Evolutionary conservation across 1,140 invertebrate species (phyloP), one percentile per base, ranked within the genome.

Genomic region (Drosophila miranda): DNA sequence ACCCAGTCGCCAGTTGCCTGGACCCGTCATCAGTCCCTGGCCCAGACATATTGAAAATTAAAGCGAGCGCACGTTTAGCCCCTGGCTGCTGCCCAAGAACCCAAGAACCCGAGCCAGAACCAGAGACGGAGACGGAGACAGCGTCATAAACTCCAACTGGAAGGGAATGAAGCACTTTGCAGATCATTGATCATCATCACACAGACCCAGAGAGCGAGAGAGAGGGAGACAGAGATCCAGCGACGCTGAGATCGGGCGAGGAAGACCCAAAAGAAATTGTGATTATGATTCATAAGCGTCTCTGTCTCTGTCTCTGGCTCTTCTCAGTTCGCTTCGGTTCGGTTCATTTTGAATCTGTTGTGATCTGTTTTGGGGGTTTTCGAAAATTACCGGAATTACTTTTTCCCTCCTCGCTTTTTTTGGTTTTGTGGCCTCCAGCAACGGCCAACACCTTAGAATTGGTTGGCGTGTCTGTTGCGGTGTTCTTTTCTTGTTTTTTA

Each of bases 101-200:
- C 30, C 41, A n/a, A n/a, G 38, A 61, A 34, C 6, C 30, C 26
- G 44, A 61, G 0, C 30, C 30, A 38, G 34, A 38, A 38, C 34
- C 34, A 38, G 34, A 38, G 9, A 11, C 34, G 1, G 30, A 34
- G 9, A 9, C 45, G 41, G 62, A 43, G 53, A 82, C 52, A 62
- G 34, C 81, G 66, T 83, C 80, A 84, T 83, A 83, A 68, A 81
- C 74, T 72, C 52, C 66, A 68, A 74, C 52, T 56, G 48, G 30
- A 19, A 45, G 64, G 51, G 48, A 73, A 64, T 67, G 64, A 86
- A 86, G 87, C 82, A 86, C 82, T 86, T 86, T 86, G 50, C 82
- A 86, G 82, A 86, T 86, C 82, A 86, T 86, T 86, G 82, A 86
- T 86, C 82, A 86, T 87, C 82, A 87, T 86, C 82, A 87, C 59